Evolutionary conservation across 2,888 invertebrate genomes (phyloP).

Genomic region (Empis livida): DNA sequence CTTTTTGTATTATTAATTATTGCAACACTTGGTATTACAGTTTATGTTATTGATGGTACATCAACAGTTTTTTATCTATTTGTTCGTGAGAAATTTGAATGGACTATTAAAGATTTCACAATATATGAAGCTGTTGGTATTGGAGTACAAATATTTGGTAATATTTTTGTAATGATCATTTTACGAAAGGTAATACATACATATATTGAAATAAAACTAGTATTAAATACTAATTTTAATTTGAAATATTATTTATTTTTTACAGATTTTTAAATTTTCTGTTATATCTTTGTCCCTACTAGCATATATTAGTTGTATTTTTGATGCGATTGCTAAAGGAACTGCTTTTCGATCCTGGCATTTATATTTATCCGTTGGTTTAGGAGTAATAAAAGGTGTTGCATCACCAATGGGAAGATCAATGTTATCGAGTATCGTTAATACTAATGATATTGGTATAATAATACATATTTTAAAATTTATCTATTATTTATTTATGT

Average conservation of each 20-base stretch:
- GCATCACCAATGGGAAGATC: conserved; percentile 33
- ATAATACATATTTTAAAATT: background rate
- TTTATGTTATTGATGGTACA: conserved; percentile 22
- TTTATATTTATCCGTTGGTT: conserved; percentile 26
- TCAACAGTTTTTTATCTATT: conserved; percentile 47
- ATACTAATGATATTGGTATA: conserved; percentile 33
- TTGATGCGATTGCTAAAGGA: conserved; percentile 30
- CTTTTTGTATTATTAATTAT: conserved; percentile 33
- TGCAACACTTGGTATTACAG: conserved; percentile 28
- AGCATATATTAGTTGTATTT: conserved; percentile 24
- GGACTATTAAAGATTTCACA: conserved; percentile 50
- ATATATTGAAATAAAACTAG: no score
- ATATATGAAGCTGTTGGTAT: conserved; percentile 42
- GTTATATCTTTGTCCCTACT: conserved; percentile 28
- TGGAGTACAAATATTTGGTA: conserved; percentile 42
- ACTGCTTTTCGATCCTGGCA: conserved; percentile 28
- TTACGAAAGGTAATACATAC: conserved; percentile 40
- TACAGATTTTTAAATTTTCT: conserved; percentile 25
- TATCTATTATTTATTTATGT: no score
- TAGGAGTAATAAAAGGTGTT: conserved; percentile 28
- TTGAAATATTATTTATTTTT: background rate
- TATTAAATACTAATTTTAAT: no score
- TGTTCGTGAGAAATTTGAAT: conserved; percentile 48
- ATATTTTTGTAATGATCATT: conserved; percentile 43
- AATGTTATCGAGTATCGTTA: conserved; percentile 30